Base-by-base conservation (phyloP, 2,888 invertebrate genomes). In the Cheilosia soror region DNA sequence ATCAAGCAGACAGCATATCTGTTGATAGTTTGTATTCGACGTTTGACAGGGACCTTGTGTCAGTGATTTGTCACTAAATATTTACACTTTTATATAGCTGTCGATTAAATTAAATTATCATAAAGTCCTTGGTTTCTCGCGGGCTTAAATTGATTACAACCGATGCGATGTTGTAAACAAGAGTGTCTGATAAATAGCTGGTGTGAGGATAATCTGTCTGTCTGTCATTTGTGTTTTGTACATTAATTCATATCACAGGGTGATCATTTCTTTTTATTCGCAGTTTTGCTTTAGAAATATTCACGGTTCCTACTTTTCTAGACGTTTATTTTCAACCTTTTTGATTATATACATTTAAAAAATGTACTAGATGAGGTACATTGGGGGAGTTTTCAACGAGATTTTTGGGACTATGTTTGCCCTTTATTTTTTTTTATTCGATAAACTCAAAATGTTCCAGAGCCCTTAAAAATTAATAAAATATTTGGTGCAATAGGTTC, bases 81-180 rank as follows among this genome's bases (percentile, higher is more conserved):
- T 65, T 65, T 65, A 49, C 49, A 65, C 49, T 49, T 65, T 27
- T 25, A 42, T 53, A 37, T 11, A n/a, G 53, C 29, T 73, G 55
- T 73, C 65, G 63, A 73, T 65, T 73, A 33, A 75, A 65, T 65
- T n/a, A 37, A 73, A 55, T 57, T 57, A 65, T 65, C 47, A 53
- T 55, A 11, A 27, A 55, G 57, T 47, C 65, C 65, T 75, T 65
- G 75, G 75, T 37, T 37, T 11, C 20, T 37, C 20, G 5, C 20
- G 20, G 47, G 47, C 63, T 65, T 37, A 44, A 27, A 27, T 53
- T 15, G 55, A 55, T 44, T 65, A 47, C 44, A 27, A 47, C 25
- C 15, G 44, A 37, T 5, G 40, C 15, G 44, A 37, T 5, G 40
- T 47, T 57, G 65, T 75, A 57, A 63, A 63, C 63, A 63, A 66